Base-by-base conservation (phyloP, 92 coral and sea anemone species). In the Siderastrea radians region DNA sequence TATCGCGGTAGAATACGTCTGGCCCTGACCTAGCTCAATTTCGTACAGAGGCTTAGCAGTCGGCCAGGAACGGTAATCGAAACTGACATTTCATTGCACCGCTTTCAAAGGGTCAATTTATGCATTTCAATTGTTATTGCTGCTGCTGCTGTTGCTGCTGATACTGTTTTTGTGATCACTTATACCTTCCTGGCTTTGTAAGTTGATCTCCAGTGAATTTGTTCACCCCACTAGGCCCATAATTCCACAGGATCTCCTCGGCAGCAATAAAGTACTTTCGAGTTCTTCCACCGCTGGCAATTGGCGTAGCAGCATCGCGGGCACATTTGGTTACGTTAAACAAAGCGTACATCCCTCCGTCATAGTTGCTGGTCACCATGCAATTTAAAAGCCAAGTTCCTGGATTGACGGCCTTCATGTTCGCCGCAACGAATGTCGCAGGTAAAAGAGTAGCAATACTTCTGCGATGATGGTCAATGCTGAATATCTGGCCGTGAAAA, bases 341-440 rank as follows among this genome's bases (percentile, higher is more conserved):
- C 72, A 90, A 84, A 54, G 96, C 88, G 60, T 83, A 90, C 96
- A 93, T 93, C 17, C 96, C 96, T 62, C 96, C 96, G 9, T 86
- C 75, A 74, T 92, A 94, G 61, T 94, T 93, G 61, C 93, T 94
- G 9, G 92, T 86, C 19, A 96, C 95, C 60, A 96, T 93, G 58
- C 99, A 96, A 70, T 94, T 96, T 62, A 96, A 54, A 82, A 96
- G 81, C 99, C 99, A 96, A 57, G 94, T 92, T 82, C 99, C 99
- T 77, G 95, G 95, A 90, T 94, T 96, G 16, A 66, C 75, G 48
- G 97, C 93, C 51, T 89, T 94, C 99, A 96, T 96, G 54, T 76
- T 90, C 55, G 91, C 99, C 51, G 99, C 88, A 52, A 87, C 92
- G 19, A 95, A 94, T 49, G 93, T 88, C 9, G 99, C 99, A 38